A percentile compares a stretch with the other conserved stretches of the same genome.
These are phyloP conservation scores for Parapristionchus giblindavisi DNA, from an alignment of 2,888 invertebrate genomes.

Conservation along the genomic window DNA sequence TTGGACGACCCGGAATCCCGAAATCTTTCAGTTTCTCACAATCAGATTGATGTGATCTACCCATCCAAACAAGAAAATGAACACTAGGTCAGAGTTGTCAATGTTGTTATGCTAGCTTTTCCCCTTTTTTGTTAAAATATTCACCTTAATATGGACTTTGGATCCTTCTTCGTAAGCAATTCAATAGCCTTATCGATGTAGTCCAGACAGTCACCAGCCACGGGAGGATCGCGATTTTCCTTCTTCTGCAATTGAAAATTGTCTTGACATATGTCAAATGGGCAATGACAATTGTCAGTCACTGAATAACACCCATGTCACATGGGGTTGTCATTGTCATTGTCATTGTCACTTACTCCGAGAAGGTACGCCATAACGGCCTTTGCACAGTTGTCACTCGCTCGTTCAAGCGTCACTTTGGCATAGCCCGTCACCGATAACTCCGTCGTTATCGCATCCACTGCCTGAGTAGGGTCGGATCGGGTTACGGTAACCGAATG, in stretches of 20 bases:
- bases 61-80: too few species aligned
- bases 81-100: not conserved
- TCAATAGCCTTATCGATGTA: slow-evolving; percentile 6
- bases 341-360: not conserved
- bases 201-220: not conserved
- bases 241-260: not conserved
- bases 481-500: not conserved
- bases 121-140: not conserved
- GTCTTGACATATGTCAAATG: not conserved
- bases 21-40: too few species aligned
- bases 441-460: not conserved
- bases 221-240: slow-evolving; percentile 22
- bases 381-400: not conserved
- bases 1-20: too few species aligned
- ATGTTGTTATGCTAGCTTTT: not conserved
- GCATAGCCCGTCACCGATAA: not conserved
- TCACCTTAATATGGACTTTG: slow-evolving; percentile 8
- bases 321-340: not conserved
- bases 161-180: not conserved
- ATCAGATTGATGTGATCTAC: too few species aligned
- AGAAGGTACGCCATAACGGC: not conserved
- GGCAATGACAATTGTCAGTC: not conserved
- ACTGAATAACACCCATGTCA: not conserved
- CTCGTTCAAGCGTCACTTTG: slow-evolving; percentile 19
- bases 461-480: not conserved